These are phyloP conservation scores for Apis dorsata DNA, from an alignment of 1,140 invertebrate species.

Conservation along the genomic window DNA sequence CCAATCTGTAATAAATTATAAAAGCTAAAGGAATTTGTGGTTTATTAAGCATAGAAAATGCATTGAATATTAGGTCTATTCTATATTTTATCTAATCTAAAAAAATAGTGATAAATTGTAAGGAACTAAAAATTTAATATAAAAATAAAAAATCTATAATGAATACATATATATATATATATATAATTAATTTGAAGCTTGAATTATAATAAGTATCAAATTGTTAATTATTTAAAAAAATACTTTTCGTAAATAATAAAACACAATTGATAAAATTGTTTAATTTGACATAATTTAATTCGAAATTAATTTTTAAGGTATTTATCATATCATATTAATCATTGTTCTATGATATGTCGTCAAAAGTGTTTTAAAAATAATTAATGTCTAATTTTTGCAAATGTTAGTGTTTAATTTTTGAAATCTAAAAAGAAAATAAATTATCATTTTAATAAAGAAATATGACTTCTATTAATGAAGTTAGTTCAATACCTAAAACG, in stretches of 20 bases:
- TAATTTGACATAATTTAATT: not conserved
- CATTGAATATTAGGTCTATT: too few relatives aligned
- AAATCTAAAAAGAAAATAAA: not conserved
- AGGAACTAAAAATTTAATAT: not conserved
- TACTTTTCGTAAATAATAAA: not conserved
- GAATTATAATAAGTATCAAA: not conserved
- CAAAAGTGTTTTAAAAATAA: not conserved
- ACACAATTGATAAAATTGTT: not conserved
- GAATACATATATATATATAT: not conserved
- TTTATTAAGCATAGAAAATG: too few relatives aligned
- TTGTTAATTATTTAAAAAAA: not conserved
- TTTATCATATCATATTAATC: not conserved
- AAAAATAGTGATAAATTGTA: not conserved
- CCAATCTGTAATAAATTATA: too few relatives aligned
- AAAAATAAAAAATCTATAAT: not conserved
- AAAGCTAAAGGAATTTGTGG: too few relatives aligned
- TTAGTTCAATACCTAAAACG: conserved; percentile 70
- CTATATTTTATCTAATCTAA: too few relatives aligned
- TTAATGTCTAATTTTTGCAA: not conserved
- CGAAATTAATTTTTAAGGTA: not conserved
- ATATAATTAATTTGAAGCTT: not conserved
- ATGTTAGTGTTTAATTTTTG: conserved; percentile 3
- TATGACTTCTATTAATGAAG: conserved; percentile 72
- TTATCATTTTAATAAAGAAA: not conserved
- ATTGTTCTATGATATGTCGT: not conserved